Percentiles rank a stretch among this genome's conserved stretches.
Conservation (phyloP, 2,888 invertebrate genomes). For the Nemotelus pantherinus region DNA sequence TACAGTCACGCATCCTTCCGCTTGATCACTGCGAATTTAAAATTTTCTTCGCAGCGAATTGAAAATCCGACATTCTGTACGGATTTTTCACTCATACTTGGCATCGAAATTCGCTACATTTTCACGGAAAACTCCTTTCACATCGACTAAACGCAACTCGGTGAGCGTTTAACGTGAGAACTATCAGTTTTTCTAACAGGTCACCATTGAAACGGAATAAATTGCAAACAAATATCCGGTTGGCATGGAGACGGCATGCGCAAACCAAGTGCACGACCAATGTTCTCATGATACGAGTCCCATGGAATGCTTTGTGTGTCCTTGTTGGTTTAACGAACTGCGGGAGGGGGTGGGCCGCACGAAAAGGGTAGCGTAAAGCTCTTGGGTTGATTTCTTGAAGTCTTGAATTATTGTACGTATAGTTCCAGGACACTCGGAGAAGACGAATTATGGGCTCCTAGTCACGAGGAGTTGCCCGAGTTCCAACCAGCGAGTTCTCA, state of each 20-base stretch:
- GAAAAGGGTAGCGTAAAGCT: not conserved
- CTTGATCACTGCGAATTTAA: not conserved
- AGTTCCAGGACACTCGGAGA: not conserved
- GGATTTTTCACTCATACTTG: not conserved
- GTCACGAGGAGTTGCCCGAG: not conserved
- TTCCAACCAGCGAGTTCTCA: conserved; percentile 7
- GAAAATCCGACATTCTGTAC: not conserved
- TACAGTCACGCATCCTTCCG: not conserved
- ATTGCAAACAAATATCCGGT: conserved; percentile 46
- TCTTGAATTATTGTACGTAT: not conserved
- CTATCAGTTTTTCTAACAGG: not conserved
- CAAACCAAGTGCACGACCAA: conserved; percentile 27
- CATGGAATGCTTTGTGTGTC: not conserved
- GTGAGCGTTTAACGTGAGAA: not conserved
- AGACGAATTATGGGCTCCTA: conserved; percentile 8
- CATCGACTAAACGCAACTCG: not conserved
- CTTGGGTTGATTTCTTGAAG: not conserved
- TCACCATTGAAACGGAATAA: conserved; percentile 46
- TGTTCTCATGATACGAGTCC: conserved; percentile 35
- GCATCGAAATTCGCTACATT: not conserved
- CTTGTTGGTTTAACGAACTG: not conserved
- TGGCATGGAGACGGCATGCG: conserved; percentile 48
- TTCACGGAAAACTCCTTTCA: not conserved
- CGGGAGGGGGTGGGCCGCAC: not conserved
- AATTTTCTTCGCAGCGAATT: not conserved